A percentile compares a stretch with the other conserved stretches of the same genome.
These are phyloP conservation scores for Empidonax traillii DNA, from an alignment of 2,113 vertebrate species.

Conservation along the genomic window DNA sequence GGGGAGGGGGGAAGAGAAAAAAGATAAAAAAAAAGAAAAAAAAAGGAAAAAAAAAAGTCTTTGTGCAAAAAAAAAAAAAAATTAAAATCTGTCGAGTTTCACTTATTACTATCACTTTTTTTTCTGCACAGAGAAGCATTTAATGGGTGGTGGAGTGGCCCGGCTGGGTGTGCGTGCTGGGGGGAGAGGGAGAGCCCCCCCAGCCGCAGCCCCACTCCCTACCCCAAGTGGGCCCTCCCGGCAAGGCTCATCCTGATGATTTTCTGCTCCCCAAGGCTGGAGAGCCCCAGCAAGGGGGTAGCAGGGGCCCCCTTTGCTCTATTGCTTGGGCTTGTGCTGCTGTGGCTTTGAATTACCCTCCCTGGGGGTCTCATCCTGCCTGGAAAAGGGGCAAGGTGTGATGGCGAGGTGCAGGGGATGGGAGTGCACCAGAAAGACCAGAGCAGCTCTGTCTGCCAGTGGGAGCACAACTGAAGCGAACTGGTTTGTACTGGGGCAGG, in stretches of 20 bases:
- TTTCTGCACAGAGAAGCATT: constrained; percentile 65
- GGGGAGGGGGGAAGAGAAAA: too few species aligned
- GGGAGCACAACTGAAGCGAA: background rate
- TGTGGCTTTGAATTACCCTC: background rate
- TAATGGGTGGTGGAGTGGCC: background rate
- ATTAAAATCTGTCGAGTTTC: constrained; percentile 46
- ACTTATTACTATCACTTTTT: constrained; percentile 32
- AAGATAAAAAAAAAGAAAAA: too few species aligned
- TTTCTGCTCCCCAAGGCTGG: background rate
- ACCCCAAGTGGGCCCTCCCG: background rate
- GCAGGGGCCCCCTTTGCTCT: background rate
- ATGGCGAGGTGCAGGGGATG: background rate
- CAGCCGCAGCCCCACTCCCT: background rate
- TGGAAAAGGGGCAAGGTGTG: background rate
- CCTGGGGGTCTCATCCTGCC: background rate
- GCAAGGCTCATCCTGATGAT: background rate
- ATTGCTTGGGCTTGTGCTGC: background rate
- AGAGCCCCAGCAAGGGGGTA: background rate
- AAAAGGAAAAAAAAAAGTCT: background rate
- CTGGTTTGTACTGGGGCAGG: background rate
- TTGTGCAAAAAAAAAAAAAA: constrained; percentile 53
- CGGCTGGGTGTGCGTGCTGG: background rate
- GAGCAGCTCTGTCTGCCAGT: background rate
- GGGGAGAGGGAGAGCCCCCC: background rate
- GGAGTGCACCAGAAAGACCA: background rate